These are phyloP conservation scores for Pycnomerus fuliginosus DNA, from an alignment of 2,888 invertebrate genomes.

Conservation along the genomic window DNA sequence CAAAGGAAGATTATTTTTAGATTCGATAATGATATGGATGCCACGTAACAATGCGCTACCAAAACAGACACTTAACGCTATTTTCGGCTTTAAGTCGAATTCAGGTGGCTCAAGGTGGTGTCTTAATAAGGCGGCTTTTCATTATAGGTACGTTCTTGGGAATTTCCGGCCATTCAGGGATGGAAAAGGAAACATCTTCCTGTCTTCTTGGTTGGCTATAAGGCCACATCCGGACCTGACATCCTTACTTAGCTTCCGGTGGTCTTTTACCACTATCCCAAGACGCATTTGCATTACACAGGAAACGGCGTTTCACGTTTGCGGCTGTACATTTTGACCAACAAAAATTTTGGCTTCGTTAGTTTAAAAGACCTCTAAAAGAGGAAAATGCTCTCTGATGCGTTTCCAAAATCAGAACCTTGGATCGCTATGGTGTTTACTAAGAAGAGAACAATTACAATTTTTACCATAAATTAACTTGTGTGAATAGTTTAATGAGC, in stretches of 20 bases:
- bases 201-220: conserved; percentile 25
- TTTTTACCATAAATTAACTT: conserved; percentile 11
- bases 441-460: conserved; percentile 7
- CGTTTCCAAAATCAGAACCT: no score
- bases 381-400: no score
- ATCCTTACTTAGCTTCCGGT: conserved; percentile 29
- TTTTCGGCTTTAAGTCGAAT: no score
- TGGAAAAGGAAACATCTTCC: conserved; percentile 28
- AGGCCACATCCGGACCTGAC: conserved; percentile 33
- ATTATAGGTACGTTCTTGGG: no score
- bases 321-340: conserved; percentile 4
- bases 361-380: no score
- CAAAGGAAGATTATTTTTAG: no score
- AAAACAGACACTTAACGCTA: no score
- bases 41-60: no score
- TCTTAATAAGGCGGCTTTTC: no score
- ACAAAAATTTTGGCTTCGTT: no score
- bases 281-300: conserved; percentile 19
- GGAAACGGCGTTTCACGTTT: conserved; percentile 10
- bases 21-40: conserved; percentile 1
- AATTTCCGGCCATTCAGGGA: conserved; percentile 31
- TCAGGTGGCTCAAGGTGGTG: no score
- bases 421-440: no score
- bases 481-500: conserved; percentile 12
- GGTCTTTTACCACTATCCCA: conserved; percentile 19